A percentile compares a stretch with the other conserved stretches of the same genome.
Conservation (phyloP, 2,888 invertebrate species). For the Oxycera nigricornis region DNA sequence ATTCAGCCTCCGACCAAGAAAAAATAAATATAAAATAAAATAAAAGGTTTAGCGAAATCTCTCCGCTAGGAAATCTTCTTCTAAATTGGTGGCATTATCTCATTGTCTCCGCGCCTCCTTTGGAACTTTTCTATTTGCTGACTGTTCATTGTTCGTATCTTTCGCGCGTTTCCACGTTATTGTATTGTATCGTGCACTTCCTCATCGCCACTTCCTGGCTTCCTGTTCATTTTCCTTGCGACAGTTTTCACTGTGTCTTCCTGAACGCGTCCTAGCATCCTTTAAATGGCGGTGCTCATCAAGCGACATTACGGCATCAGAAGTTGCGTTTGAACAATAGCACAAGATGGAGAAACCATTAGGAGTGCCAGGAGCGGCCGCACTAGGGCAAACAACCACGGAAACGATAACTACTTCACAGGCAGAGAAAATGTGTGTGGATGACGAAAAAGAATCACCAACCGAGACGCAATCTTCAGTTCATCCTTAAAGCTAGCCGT, state of each 20-base stretch:
- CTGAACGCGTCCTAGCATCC: slow-evolving; percentile 3
- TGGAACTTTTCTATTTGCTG: slow-evolving; percentile 12
- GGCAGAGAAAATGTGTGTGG: not conserved
- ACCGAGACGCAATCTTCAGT: not conserved
- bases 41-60: slow-evolving; percentile 22
- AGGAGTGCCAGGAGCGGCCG: slow-evolving; percentile 20
- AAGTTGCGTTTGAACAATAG: not conserved
- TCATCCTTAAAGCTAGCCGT: not conserved
- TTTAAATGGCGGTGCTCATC: slow-evolving; percentile 1
- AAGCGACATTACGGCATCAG: slow-evolving; percentile 23
- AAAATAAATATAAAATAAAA: no score
- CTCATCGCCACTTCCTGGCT: not conserved
- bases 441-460: slow-evolving; percentile 11
- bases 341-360: not conserved
- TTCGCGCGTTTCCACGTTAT: slow-evolving; percentile 19
- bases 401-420: not conserved
- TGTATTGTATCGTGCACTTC: slow-evolving; percentile 7
- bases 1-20: not conserved
- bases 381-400: not conserved
- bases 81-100: slow-evolving; percentile 11
- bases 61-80: slow-evolving; percentile 19
- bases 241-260: not conserved
- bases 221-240: not conserved
- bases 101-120: slow-evolving; percentile 18
- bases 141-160: not conserved